Conservation (phyloP, 2,888 invertebrate species). For the Myopa testacea region DNA sequence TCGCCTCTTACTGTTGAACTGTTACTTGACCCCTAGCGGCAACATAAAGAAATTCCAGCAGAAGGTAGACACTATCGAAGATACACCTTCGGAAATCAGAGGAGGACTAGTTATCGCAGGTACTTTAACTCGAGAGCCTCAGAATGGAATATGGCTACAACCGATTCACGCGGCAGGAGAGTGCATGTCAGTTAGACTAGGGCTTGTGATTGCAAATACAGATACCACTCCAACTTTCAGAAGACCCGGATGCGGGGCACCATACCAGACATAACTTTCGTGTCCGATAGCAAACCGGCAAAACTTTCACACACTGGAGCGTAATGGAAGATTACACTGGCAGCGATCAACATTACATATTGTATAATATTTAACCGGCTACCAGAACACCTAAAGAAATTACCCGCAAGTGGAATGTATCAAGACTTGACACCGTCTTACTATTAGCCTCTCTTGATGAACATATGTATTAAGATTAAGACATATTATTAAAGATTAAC, state of each 20-base stretch:
- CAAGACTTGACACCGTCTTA: background rate
- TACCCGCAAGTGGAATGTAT: constrained; percentile 9
- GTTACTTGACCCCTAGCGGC: background rate
- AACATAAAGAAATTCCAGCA: background rate
- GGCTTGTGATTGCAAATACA: constrained; percentile 34
- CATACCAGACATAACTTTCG: constrained; percentile 40
- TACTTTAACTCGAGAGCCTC: constrained; percentile 31
- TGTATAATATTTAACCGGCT: background rate
- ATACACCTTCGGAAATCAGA: background rate
- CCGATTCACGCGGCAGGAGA: constrained; percentile 37
- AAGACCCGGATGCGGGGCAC: constrained; percentile 38
- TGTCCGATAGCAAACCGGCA: constrained; percentile 2
- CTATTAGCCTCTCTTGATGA: background rate
- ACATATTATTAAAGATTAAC: too few relatives aligned
- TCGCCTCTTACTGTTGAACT: background rate
- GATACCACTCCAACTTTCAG: constrained; percentile 35
- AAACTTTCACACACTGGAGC: constrained; percentile 29
- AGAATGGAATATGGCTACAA: constrained; percentile 33
- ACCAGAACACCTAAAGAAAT: background rate
- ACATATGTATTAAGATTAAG: too few relatives aligned
- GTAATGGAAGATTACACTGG: constrained; percentile 41
- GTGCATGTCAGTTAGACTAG: constrained; percentile 42
- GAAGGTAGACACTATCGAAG: background rate
- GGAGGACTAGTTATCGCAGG: constrained; percentile 18
- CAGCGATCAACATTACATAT: constrained; percentile 33